Percentiles rank a stretch among this genome's conserved stretches.
Conservation (phyloP, 2,113 vertebrate species). For the Syrrhaptes paradoxus region DNA sequence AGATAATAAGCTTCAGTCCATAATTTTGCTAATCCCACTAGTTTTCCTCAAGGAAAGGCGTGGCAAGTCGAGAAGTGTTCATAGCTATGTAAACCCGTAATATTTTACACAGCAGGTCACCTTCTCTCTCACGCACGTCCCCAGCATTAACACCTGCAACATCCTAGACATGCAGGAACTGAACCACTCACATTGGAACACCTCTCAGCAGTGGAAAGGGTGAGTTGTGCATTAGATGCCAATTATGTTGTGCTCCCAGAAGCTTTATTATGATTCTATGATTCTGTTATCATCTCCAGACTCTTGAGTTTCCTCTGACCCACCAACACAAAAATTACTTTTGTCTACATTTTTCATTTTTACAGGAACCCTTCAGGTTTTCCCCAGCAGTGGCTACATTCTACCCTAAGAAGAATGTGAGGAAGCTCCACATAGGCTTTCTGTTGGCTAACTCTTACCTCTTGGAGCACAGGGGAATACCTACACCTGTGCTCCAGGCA, state of each 20-base stretch:
- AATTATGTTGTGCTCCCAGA: not conserved
- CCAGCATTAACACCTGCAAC: not conserved
- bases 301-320: not conserved
- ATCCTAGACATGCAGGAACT: not conserved
- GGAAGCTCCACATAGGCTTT: not conserved
- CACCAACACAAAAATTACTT: not conserved
- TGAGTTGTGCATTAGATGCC: not conserved
- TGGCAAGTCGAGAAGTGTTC: not conserved
- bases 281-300: not conserved
- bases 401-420: rapidly evolving
- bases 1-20: not conserved
- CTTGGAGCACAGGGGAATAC: not conserved
- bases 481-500: not conserved
- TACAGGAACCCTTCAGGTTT: not conserved
- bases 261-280: not conserved
- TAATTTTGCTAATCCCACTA: not conserved
- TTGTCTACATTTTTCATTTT: not conserved
- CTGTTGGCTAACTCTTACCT: not conserved
- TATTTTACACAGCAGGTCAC: not conserved
- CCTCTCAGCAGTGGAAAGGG: not conserved
- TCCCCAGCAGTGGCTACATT: not conserved
- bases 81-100: not conserved
- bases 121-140: not conserved
- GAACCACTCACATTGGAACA: not conserved
- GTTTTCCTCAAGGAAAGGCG: not conserved